Conservation (phyloP, 2,888 invertebrate genomes). For the Drosophila emarginata region DNA sequence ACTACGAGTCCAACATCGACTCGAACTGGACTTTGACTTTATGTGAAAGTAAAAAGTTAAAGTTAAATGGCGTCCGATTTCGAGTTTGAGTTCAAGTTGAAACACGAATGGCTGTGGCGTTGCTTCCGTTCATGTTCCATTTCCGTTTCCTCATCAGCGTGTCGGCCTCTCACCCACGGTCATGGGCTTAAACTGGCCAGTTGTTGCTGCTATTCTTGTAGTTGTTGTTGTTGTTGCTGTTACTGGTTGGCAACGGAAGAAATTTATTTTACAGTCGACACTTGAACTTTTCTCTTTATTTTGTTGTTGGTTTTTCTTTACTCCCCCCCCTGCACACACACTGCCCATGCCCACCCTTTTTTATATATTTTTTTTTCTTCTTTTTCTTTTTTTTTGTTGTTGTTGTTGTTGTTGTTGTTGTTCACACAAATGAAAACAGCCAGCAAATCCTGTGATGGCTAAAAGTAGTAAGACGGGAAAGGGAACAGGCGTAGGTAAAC, state of each 20-base stretch:
- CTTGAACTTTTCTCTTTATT: constrained; percentile 41
- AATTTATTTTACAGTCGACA: constrained; percentile 60
- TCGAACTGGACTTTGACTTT: not conserved
- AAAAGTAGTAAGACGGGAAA: not conserved
- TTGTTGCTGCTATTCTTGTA: constrained; percentile 3
- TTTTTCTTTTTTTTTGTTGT: not conserved
- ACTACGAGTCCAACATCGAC: too few relatives aligned
- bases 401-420: not conserved
- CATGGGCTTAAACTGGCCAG: constrained; percentile 31
- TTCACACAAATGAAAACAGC: not conserved
- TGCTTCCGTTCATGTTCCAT: constrained; percentile 65
- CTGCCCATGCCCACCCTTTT: not conserved
- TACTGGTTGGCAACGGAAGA: constrained; percentile 39
- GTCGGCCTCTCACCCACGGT: constrained; percentile 19
- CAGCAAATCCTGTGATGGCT: not conserved
- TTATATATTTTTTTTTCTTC: not conserved
- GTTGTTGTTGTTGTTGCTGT: constrained; percentile 6
- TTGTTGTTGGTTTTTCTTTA: constrained; percentile 8
- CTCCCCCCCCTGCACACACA: not conserved
- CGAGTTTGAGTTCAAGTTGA: constrained; percentile 25
- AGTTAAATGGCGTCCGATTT: constrained; percentile 21
- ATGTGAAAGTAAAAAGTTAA: constrained; percentile 8
- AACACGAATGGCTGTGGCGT: constrained; percentile 27
- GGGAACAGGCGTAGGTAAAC: not conserved
- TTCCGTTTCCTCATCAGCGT: constrained; percentile 65